Percentiles rank a stretch among this genome's conserved stretches.
phyloP scores from a whole-genome alignment of 2,888 invertebrate genomes.

The Pasiphila rectangulata region DNA sequence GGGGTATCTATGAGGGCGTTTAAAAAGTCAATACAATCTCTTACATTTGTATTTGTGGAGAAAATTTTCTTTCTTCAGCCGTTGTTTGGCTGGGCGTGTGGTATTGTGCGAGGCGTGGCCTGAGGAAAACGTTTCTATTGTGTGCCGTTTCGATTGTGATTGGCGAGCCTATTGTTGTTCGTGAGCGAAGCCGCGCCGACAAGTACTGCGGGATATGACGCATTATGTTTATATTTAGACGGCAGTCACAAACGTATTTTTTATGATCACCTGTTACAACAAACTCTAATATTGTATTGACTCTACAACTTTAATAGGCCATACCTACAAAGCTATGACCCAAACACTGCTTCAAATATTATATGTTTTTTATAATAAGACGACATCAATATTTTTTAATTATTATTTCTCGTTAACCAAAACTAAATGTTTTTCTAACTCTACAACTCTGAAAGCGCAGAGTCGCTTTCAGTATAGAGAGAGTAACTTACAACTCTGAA shows the following conservation, averaged over 20 bases:
- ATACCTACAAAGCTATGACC: too few relatives aligned
- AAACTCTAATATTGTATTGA: background rate
- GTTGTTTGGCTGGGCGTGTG: conserved; percentile 69
- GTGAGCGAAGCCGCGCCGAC: conserved; percentile 20
- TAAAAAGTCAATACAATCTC: conserved; percentile 80
- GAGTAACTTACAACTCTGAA: too few relatives aligned
- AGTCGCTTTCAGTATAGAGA: too few relatives aligned
- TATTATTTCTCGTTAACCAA: too few relatives aligned
- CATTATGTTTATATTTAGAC: conserved; percentile 28
- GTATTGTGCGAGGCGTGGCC: conserved; percentile 75
- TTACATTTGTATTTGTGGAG: conserved; percentile 71
- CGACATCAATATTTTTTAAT: too few relatives aligned
- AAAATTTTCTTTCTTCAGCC: conserved; percentile 74
- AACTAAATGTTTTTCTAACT: too few relatives aligned
- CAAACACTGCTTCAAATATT: too few relatives aligned
- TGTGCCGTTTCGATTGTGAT: conserved; percentile 60
- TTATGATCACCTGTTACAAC: background rate
- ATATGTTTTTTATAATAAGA: too few relatives aligned
- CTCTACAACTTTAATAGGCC: too few relatives aligned
- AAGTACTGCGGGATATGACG: conserved; percentile 34
- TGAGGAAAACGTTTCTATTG: conserved; percentile 69
- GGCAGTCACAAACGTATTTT: conserved; percentile 10
- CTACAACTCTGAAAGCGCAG: too few relatives aligned
- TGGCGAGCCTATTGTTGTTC: conserved; percentile 69
- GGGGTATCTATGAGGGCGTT: conserved; percentile 76